Conservation (phyloP, 2,888 invertebrate genomes). For the Anarsia innoxiella region DNA sequence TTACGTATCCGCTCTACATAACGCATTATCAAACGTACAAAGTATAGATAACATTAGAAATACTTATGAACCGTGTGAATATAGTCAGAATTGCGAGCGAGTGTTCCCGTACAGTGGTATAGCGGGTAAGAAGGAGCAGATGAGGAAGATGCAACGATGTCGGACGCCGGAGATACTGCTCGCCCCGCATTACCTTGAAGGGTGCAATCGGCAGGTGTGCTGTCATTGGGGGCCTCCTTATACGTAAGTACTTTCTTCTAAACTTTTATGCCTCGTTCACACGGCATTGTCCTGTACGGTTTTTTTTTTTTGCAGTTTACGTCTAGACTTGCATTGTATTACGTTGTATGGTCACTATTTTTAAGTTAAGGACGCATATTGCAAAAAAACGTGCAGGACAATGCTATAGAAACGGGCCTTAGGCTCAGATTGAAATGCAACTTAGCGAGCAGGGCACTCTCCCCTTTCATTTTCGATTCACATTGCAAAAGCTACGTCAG, state of each 20-base stretch:
- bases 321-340: too few species aligned
- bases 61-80: constrained; percentile 46
- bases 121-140: constrained; percentile 61
- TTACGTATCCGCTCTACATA: constrained; percentile 46
- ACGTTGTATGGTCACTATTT: too few species aligned
- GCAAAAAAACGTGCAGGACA: too few species aligned
- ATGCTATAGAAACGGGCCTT: too few species aligned
- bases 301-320: too few species aligned
- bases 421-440: too few species aligned
- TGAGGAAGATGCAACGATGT: constrained; percentile 66
- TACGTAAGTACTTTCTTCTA: constrained; percentile 32
- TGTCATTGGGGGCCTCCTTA: constrained; percentile 67
- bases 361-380: too few species aligned
- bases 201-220: constrained; percentile 55
- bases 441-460: too few species aligned
- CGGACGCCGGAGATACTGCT: constrained; percentile 87
- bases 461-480: too few species aligned
- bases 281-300: too few species aligned
- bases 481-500: too few species aligned
- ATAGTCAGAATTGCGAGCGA: constrained; percentile 46
- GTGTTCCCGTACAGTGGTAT: constrained; percentile 73
- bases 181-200: constrained; percentile 82
- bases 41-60: constrained; percentile 47
- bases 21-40: constrained; percentile 41
- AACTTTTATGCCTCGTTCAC: too few species aligned